Base-by-base conservation (phyloP, 2,888 invertebrate species). In the Spodoptera littoralis region DNA sequence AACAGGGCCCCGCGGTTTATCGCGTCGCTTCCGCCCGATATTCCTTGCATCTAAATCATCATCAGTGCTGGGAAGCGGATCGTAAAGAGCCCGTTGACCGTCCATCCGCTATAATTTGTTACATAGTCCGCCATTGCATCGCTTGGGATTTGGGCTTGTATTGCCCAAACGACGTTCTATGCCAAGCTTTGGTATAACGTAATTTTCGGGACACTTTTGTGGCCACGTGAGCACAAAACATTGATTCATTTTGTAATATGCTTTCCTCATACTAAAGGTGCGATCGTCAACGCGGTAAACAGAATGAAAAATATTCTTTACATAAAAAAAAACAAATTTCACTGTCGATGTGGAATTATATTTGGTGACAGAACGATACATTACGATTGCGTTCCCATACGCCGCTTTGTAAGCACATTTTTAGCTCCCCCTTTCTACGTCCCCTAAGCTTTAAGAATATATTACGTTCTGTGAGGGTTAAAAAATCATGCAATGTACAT, bases 21-120 rank as follows among this genome's bases (percentile, higher is more conserved):
- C 76, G 67, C 80, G 79, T 77, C 83, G 84, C 87, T 90, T 92
- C 91, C 91, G 91, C 80, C 88, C 88, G 85, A 89, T 90, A 87
- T 88, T 90, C 87, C 90, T 88, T 91, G 92, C 92, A 92, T 91
- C 92, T 93, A 93, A 93, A 94, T 94, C 94, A 94, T 93, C 92
- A 93, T 94, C 93, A 92, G 88, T 69, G 86, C 79, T 88, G 90
- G 90, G 90, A 90, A 89, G 84, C 86, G 86, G 82, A 85, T 92
- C 92, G 90, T 93, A 92, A 92, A 92, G 89, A 85, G 90, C 88
- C 88, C 88, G 86, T 87, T 92, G 92, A 90, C 92, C 92, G 90
- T 61, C 70, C 65, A 46, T 52, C 63, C 53, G 58, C 59, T 58
- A 73, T 76, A 86, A 89, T 89, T 89, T 88, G 90, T 90, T 86